These are phyloP conservation scores for Cercopithecus mitis DNA, from an alignment of 2,797 vertebrate genomes.

Conservation along the genomic window DNA sequence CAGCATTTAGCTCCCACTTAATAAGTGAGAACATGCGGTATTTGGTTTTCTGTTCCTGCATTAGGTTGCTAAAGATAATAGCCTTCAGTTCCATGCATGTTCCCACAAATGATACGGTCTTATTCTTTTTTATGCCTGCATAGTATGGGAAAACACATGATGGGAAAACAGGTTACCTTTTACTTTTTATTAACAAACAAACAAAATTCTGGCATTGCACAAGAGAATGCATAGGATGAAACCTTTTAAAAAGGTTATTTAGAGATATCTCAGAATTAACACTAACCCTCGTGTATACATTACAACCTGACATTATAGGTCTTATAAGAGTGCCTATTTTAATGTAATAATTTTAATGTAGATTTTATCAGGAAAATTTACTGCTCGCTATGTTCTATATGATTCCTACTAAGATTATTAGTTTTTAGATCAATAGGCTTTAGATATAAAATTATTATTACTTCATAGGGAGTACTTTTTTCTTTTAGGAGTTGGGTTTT, in stretches of 20 bases:
- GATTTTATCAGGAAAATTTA: not conserved
- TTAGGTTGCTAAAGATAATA: no score
- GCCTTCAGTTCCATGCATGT: no score
- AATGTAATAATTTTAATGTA: not conserved
- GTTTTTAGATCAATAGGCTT: conserved; percentile 1
- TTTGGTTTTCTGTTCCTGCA: no score
- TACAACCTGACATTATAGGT: not conserved
- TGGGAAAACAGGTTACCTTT: not conserved
- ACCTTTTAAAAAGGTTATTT: not conserved
- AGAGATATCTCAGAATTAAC: not conserved
- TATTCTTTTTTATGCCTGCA: no score
- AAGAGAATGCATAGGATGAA: not conserved
- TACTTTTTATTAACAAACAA: not conserved
- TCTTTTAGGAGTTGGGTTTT: not conserved
- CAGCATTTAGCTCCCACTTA: no score
- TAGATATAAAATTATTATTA: conserved; percentile 2
- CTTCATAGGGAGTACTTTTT: not conserved
- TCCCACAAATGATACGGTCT: no score
- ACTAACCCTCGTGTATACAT: not conserved
- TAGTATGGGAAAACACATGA: not conserved
- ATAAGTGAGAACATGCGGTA: no score
- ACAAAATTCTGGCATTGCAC: not conserved
- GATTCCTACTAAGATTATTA: not conserved
- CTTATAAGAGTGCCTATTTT: not conserved
- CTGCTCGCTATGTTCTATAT: not conserved